Percentiles rank a stretch among this genome's conserved stretches.
phyloP scores from a whole-genome alignment of 2,888 invertebrate genomes.

The Prosopocoilus inquinatus region DNA sequence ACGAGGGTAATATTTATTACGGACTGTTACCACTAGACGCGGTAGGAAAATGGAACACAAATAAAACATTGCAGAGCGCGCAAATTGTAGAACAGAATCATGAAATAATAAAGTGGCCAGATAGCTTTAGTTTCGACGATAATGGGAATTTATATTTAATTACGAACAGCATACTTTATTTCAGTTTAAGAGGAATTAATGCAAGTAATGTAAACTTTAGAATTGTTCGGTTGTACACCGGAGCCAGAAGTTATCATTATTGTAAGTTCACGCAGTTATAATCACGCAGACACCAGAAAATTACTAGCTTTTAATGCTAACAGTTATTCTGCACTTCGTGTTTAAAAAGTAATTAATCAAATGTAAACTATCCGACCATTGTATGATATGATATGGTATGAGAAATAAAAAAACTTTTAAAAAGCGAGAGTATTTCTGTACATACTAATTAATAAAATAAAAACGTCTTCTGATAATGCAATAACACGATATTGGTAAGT shows the following conservation, averaged over 20 bases:
- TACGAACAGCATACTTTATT: not conserved
- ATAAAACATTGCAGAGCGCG: conserved; percentile 54
- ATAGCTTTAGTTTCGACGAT: conserved; percentile 64
- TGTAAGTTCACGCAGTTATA: not conserved
- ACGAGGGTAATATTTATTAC: conserved; percentile 62
- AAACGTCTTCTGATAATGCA: no score
- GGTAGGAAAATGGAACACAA: conserved; percentile 67
- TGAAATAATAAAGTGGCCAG: conserved; percentile 66
- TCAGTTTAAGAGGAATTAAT: not conserved
- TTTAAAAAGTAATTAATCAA: no score
- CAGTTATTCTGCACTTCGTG: no score
- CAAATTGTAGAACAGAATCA: conserved; percentile 63
- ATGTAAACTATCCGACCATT: no score
- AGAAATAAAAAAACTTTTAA: no score
- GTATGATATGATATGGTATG: no score
- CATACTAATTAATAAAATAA: no score
- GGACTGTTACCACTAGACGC: conserved; percentile 66
- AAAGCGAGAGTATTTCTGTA: no score
- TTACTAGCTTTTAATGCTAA: no score
- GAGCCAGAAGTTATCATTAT: not conserved
- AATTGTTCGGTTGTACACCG: not conserved
- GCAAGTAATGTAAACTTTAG: not conserved
- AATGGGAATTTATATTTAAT: conserved; percentile 56
- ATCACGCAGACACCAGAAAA: no score
- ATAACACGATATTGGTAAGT: no score